Conservation (phyloP, 2,797 vertebrate species). For the Melanogrammus aeglefinus region DNA sequence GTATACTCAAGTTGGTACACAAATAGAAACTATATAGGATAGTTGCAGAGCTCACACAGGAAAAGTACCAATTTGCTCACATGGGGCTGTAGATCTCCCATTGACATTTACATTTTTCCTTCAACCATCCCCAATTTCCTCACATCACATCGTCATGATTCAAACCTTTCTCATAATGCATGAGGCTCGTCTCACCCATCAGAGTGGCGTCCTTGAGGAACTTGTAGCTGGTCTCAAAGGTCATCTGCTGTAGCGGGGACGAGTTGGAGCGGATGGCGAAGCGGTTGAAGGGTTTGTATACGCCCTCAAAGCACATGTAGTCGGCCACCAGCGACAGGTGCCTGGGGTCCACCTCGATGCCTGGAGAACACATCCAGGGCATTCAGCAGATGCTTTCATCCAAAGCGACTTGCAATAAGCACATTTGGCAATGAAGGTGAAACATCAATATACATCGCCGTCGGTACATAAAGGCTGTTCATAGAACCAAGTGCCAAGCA, state of each 20-base stretch:
- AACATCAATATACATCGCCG: too few species aligned
- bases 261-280: conserved; percentile 87
- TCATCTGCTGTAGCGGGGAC: conserved; percentile 98
- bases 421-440: too few species aligned
- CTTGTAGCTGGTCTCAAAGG: conserved; percentile 95
- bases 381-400: too few species aligned
- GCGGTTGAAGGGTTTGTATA: conserved; percentile 91
- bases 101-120: not conserved
- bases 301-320: conserved; percentile 97
- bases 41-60: too few species aligned
- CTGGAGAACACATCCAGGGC: conserved; percentile 54
- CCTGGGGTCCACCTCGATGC: conserved; percentile 91
- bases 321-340: conserved; percentile 95
- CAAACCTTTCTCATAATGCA: not conserved
- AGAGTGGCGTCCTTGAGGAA: conserved; percentile 95
- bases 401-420: too few species aligned
- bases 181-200: conserved; percentile 74
- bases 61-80: too few species aligned
- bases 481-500: too few species aligned
- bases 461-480: too few species aligned
- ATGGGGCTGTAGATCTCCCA: not conserved
- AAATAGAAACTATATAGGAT: too few species aligned
- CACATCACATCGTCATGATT: not conserved
- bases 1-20: too few species aligned
- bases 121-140: not conserved